Percentiles rank a stretch among this genome's conserved stretches.
phyloP scores from a whole-genome alignment of 2,797 vertebrate species.

The Hippopotamyrus pictus region DNA sequence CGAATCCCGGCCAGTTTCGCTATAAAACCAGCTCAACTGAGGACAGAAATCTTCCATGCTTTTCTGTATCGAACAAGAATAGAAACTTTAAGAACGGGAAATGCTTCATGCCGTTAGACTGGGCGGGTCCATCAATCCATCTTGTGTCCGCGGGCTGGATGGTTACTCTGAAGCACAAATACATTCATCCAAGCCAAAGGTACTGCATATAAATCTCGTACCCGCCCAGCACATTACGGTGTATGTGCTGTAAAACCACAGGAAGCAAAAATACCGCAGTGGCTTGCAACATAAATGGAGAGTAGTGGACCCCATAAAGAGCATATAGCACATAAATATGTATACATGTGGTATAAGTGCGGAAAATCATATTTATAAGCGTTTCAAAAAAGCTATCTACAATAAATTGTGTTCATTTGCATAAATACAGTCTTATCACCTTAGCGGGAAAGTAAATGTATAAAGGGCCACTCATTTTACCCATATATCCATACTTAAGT shows the following conservation, averaged over 20 bases:
- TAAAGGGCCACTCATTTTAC: conserved; percentile 7
- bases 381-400: conserved; percentile 38
- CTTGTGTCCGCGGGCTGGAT: conserved; percentile 36
- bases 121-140: neutral
- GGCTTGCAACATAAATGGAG: conserved; percentile 32
- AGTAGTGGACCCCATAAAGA: conserved; percentile 28
- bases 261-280: conserved; percentile 26
- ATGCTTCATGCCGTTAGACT: neutral
- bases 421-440: conserved; percentile 21
- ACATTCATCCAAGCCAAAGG: conserved; percentile 7
- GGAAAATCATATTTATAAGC: conserved; percentile 30
- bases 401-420: conserved; percentile 26
- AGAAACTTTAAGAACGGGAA: neutral
- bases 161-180: conserved; percentile 34
- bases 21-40: neutral
- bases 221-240: conserved; percentile 16
- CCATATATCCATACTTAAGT: conserved; percentile 15
- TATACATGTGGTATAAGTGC: conserved; percentile 15
- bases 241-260: conserved; percentile 10
- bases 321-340: conserved; percentile 18
- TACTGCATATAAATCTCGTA: neutral
- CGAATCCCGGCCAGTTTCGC: neutral
- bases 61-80: neutral
- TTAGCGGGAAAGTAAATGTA: conserved; percentile 9
- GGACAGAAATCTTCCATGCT: neutral